Evolutionary conservation across 1,140 invertebrate genomes (phyloP), one percentile per base, ranked within the genome.

Genomic region (Aphidius gifuensis): DNA sequence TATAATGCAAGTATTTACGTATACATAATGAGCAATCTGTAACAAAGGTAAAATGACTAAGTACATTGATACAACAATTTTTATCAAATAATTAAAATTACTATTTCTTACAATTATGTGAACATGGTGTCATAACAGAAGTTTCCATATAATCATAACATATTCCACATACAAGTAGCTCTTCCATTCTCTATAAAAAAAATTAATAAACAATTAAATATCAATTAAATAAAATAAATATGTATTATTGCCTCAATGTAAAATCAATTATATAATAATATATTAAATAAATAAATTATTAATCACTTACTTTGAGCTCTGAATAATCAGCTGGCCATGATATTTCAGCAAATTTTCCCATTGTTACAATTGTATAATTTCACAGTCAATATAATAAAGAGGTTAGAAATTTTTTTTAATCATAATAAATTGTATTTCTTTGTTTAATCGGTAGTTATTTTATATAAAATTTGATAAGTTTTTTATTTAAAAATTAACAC

Each of bases 11-110:
- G 66, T 80, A 84, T 51, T 81, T 83, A 62, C 84, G 74, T 44
- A 86, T 85, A 58, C 85, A 86, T 6, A 85, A 50, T 0, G 84
- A 85, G 69, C 85, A 86, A 76, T 83, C 85, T 86, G 68, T 43
- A 56, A 45, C 42, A 38, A 8, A 32, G 4, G 23, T 2, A 32
- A 32, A 32, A 32, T 32, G 4, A 32, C 23, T 32, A 2, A 32
- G 4, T 32, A 1, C 4, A 4, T 32, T 32, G 1, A 32, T 32
- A 1, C 4, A 32, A 32, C 23, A 32, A 32, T 32, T 16, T 16
- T 16, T 16, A 16, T 16, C 1, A 16, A 16, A 32, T 32, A 32
- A 1, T 4, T 32, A 32, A 44, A 62, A 59, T 56, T 32, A 9
- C 11, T 8, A 38, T 45, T 47, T 73, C 77, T 80, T 75, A 82